phyloP scores from a whole-genome alignment of 2,888 invertebrate genomes.

The Blastobasis adustella region DNA sequence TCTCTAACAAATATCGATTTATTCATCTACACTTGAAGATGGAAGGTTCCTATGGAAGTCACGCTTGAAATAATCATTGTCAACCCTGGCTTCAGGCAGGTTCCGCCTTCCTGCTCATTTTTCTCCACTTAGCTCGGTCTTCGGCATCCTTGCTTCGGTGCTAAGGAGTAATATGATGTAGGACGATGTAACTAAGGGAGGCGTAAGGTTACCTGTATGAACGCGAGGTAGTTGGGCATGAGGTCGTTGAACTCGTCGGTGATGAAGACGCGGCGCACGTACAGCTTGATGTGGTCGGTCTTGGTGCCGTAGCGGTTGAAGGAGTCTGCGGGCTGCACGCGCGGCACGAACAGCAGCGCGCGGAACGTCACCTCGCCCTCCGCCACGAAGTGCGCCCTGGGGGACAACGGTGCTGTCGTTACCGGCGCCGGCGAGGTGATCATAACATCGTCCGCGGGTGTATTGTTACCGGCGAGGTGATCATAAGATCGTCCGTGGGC shows the following conservation, averaged over 20 bases:
- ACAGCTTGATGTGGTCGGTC: slow-evolving; percentile 96
- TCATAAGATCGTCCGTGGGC: too few relatives aligned
- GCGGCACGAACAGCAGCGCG: slow-evolving; percentile 94
- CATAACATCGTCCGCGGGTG: neutral
- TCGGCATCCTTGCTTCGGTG: too few relatives aligned
- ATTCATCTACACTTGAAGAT: too few relatives aligned
- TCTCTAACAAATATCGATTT: too few relatives aligned
- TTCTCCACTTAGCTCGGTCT: too few relatives aligned
- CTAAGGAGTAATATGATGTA: too few relatives aligned
- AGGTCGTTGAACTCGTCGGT: slow-evolving; percentile 99
- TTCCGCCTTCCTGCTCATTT: too few relatives aligned
- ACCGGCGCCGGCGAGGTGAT: slow-evolving; percentile 22
- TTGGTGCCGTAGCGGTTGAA: slow-evolving; percentile 97
- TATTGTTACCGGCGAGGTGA: too few relatives aligned
- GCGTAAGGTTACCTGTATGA: slow-evolving; percentile 89
- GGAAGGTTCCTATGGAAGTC: too few relatives aligned
- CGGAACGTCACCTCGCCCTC: slow-evolving; percentile 99
- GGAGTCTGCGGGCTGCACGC: slow-evolving; percentile 91
- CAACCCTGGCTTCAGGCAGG: too few relatives aligned
- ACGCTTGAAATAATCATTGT: too few relatives aligned
- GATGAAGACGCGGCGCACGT: slow-evolving; percentile 98
- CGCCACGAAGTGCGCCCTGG: slow-evolving; percentile 92
- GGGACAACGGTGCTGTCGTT: neutral
- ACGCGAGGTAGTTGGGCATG: slow-evolving; percentile 98
- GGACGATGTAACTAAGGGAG: too few relatives aligned